A percentile compares a stretch with the other conserved stretches of the same genome.
phyloP scores from a whole-genome alignment of 2,797 vertebrate genomes.

The Pangasius mekongensis region DNA sequence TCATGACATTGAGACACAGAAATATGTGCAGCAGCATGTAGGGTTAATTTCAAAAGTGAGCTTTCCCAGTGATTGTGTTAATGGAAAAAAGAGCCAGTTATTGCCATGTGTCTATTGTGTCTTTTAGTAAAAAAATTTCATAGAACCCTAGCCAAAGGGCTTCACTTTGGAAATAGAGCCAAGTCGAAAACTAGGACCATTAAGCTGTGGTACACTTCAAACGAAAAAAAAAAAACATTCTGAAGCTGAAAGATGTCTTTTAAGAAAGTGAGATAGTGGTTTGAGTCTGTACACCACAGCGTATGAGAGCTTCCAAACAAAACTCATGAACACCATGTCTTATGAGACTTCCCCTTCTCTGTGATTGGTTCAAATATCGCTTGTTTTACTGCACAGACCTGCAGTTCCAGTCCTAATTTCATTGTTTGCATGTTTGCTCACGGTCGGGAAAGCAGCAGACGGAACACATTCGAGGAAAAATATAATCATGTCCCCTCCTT shows the following conservation, averaged over 20 bases:
- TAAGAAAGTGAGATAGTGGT: background rate
- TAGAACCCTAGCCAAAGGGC: background rate
- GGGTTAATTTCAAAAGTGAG: background rate
- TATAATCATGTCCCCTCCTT: background rate
- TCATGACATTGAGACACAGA: constrained; percentile 2
- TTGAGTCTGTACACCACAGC: background rate
- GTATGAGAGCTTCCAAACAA: background rate
- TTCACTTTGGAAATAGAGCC: background rate
- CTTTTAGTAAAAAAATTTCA: background rate
- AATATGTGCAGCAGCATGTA: background rate
- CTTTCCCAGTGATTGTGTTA: background rate
- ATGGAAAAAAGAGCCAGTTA: background rate
- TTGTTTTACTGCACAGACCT: background rate
- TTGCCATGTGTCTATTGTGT: background rate
- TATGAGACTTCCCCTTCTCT: background rate
- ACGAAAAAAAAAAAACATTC: background rate
- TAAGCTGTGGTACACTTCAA: background rate
- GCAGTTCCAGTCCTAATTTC: background rate
- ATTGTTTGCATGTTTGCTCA: background rate
- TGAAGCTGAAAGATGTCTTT: background rate
- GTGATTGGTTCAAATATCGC: background rate
- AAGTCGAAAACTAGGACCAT: background rate
- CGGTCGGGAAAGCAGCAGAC: background rate
- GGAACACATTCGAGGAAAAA: background rate
- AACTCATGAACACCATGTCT: background rate